Conservation (phyloP, 2,113 vertebrate species). For the Melozone crissalis region DNA sequence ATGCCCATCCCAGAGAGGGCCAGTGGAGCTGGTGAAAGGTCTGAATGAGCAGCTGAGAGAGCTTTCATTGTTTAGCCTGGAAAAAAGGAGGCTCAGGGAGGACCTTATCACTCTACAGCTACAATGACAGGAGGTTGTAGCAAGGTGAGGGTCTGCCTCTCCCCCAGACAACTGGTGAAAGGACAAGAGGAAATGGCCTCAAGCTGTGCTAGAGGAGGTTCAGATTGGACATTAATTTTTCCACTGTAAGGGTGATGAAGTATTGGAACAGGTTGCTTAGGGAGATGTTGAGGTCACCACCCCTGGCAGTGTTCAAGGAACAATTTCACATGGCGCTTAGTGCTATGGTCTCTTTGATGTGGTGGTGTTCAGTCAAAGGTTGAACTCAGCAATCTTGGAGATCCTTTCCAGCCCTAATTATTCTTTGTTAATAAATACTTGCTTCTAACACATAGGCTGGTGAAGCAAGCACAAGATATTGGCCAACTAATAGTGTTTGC, state of each 20-base stretch:
- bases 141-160: too few relatives aligned
- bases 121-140: background rate
- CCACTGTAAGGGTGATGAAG: background rate
- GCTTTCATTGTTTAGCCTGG: background rate
- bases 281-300: background rate
- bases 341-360: too few relatives aligned
- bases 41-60: background rate
- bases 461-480: background rate
- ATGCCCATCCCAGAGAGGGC: background rate
- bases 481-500: background rate
- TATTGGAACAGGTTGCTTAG: background rate
- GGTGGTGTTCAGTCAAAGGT: background rate
- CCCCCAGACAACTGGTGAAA: background rate
- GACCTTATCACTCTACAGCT: background rate
- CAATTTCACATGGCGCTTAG: background rate
- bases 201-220: background rate
- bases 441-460: background rate
- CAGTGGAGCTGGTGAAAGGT: background rate
- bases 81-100: background rate
- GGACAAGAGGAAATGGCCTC: background rate
- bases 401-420: background rate
- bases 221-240: too few relatives aligned
- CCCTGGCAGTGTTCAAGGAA: background rate
- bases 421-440: conserved; percentile 4
- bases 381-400: background rate